Conservation (phyloP, 1,140 invertebrate species). For the Diuraphis noxia region DNA sequence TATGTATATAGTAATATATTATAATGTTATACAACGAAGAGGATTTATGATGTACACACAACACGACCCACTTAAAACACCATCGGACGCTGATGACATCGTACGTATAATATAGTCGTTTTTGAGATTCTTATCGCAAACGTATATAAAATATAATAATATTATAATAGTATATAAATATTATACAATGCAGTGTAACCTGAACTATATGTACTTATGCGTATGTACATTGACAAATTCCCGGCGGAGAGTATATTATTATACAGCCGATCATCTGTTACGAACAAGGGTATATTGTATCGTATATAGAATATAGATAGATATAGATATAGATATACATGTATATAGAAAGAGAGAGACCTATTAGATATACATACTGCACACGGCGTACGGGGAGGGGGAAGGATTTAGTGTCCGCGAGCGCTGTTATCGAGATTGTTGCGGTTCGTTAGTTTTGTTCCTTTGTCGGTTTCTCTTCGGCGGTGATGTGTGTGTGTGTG, state of each 20-base stretch:
- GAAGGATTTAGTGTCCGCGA: slow-evolving; percentile 44
- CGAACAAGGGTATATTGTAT: slow-evolving; percentile 11
- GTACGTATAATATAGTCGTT: background rate
- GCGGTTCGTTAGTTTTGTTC: slow-evolving; percentile 49
- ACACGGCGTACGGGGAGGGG: background rate
- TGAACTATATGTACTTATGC: background rate
- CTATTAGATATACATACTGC: background rate
- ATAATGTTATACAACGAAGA: background rate
- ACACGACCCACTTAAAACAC: background rate
- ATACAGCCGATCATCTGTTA: slow-evolving; percentile 24
- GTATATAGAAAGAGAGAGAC: background rate
- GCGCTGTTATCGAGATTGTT: slow-evolving; percentile 43
- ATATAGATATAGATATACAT: background rate
- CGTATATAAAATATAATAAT: background rate
- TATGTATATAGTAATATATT: too few relatives aligned
- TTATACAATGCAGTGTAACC: background rate
- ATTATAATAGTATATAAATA: background rate
- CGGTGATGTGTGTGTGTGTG: background rate
- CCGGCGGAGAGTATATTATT: background rate
- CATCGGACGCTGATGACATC: too few relatives aligned
- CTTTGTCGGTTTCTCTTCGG: slow-evolving; percentile 17
- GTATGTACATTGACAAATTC: slow-evolving; percentile 2
- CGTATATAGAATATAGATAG: background rate
- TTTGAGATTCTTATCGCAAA: slow-evolving; percentile 19
- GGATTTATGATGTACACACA: background rate